These are phyloP conservation scores for Phycodurus eques DNA, from an alignment of 2,113 vertebrate species.

Conservation along the genomic window DNA sequence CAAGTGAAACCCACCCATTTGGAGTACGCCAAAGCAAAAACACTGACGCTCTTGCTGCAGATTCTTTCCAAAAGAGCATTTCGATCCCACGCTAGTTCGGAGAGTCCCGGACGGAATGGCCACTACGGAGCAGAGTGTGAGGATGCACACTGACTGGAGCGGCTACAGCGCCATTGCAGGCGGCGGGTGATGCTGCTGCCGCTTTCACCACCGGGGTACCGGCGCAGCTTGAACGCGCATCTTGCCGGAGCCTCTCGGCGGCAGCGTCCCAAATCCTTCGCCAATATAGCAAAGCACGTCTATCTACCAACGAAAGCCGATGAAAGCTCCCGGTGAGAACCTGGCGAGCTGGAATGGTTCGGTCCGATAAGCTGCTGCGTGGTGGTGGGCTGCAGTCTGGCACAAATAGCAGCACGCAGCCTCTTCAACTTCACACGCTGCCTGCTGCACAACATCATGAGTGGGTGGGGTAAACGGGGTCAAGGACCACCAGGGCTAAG, in stretches of 20 bases:
- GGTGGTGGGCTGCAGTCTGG: conserved; percentile 71
- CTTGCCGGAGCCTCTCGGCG: conserved; percentile 29
- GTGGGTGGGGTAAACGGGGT: conserved; percentile 41
- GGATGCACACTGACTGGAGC: conserved; percentile 37
- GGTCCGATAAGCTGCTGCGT: conserved; percentile 71
- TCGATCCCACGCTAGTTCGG: conserved; percentile 30
- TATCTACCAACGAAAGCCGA: not conserved
- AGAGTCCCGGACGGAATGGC: conserved; percentile 40
- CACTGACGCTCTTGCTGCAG: conserved; percentile 16
- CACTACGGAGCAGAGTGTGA: conserved; percentile 54
- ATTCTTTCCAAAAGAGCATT: conserved; percentile 32
- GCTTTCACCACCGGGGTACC: conserved; percentile 56
- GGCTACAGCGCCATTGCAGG: conserved; percentile 77
- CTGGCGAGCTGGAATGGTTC: conserved; percentile 69
- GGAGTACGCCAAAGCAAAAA: not conserved
- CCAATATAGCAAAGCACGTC: not conserved
- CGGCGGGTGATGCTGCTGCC: conserved; percentile 61
- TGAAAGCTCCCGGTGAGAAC: conserved; percentile 46
- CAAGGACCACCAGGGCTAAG: conserved; percentile 22
- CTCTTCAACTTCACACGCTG: conserved; percentile 43
- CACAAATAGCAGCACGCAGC: conserved; percentile 63
- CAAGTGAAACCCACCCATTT: conserved; percentile 25
- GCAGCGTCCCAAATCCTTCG: conserved; percentile 4
- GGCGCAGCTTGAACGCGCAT: conserved; percentile 35
- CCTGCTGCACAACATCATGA: conserved; percentile 18